These are phyloP conservation scores for Timandra comae DNA, from an alignment of 2,888 invertebrate genomes.

Conservation along the genomic window DNA sequence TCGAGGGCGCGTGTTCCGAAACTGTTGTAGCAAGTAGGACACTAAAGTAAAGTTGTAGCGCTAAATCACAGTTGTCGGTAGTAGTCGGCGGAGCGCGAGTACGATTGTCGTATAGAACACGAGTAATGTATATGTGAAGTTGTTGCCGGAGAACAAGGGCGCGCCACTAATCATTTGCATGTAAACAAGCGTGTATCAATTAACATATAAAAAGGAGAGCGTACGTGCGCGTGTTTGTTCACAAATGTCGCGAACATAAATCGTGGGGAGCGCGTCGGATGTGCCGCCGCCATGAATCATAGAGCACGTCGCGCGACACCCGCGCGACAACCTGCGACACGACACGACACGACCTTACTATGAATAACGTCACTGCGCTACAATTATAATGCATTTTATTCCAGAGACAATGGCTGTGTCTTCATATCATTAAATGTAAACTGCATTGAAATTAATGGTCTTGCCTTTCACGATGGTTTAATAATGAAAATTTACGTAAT, in stretches of 20 bases:
- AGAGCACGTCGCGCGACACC: slow-evolving; percentile 4
- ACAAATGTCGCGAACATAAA: slow-evolving; percentile 28
- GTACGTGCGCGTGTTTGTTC: slow-evolving; percentile 20
- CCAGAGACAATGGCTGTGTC: too few relatives aligned
- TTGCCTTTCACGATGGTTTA: too few relatives aligned
- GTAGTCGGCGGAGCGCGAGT: slow-evolving; percentile 4
- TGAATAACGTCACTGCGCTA: slow-evolving; percentile 1
- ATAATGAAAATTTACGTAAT: too few relatives aligned
- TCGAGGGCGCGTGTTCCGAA: too few relatives aligned
- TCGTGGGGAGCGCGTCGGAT: slow-evolving; percentile 26
- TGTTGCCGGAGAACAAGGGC: not conserved
- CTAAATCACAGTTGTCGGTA: too few relatives aligned
- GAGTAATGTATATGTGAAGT: slow-evolving; percentile 9
- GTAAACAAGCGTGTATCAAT: slow-evolving; percentile 23
- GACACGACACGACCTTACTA: slow-evolving; percentile 1
- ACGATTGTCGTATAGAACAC: slow-evolving; percentile 6
- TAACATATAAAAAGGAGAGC: slow-evolving; percentile 24
- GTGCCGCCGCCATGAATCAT: slow-evolving; percentile 22
- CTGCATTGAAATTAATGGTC: too few relatives aligned
- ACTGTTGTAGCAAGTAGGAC: too few relatives aligned
- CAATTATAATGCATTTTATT: too few relatives aligned
- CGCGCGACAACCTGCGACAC: slow-evolving; percentile 6
- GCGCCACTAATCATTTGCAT: slow-evolving; percentile 21
- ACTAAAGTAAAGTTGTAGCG: slow-evolving; percentile 11
- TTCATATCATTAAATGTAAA: too few relatives aligned